Percentiles rank a stretch among this genome's conserved stretches.
Conservation (phyloP, 2,888 invertebrate species). For the Oscheius sp. region DNA sequence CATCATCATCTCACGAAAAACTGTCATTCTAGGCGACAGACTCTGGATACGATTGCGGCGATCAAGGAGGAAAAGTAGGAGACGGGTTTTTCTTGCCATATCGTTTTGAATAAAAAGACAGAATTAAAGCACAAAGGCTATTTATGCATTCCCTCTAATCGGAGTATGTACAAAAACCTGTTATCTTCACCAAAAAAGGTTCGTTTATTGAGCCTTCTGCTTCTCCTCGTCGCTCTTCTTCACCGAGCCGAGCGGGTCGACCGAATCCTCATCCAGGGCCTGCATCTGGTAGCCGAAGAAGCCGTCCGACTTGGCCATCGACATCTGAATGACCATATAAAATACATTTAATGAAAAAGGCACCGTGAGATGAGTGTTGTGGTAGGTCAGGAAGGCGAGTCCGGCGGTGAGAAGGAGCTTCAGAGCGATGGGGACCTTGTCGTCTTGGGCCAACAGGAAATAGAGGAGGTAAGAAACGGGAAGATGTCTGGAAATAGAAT, state of each 20-base stretch:
- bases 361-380: constrained; percentile 63
- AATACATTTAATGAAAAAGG: not conserved
- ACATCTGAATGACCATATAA: constrained; percentile 35
- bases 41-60: constrained; percentile 14
- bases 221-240: constrained; percentile 44
- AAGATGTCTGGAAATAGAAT: constrained; percentile 47
- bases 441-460: constrained; percentile 50
- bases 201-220: constrained; percentile 11
- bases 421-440: constrained; percentile 54
- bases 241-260: constrained; percentile 61
- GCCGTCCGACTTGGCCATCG: constrained; percentile 61
- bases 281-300: constrained; percentile 61
- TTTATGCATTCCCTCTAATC: too few species aligned
- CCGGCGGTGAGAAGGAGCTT: constrained; percentile 53
- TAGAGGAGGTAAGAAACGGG: constrained; percentile 58
- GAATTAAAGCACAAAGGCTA: too few species aligned
- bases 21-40: constrained; percentile 19
- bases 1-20: constrained; percentile 3
- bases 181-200: too few species aligned
- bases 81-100: not conserved
- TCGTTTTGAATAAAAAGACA: too few species aligned
- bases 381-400: constrained; percentile 59
- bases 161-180: too few species aligned
- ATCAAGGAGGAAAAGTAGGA: constrained; percentile 16
- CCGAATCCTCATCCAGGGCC: constrained; percentile 55